A percentile compares a stretch with the other conserved stretches of the same genome.
Evolutionary conservation across 2,797 vertebrate species (phyloP).

Genomic region (Ispidina lecontei): DNA sequence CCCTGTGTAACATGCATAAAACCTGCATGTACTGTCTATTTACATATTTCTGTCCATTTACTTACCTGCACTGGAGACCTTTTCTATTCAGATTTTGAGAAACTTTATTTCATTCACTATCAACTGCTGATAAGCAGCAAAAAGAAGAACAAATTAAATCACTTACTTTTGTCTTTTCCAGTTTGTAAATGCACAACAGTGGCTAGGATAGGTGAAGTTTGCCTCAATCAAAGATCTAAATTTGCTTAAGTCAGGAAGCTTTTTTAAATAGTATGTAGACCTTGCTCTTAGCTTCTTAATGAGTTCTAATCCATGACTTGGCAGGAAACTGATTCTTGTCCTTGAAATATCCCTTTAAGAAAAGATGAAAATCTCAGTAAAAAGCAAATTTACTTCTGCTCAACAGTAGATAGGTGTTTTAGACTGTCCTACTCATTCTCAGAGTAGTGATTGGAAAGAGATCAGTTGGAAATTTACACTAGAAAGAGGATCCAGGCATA

Average conservation of each 20-base stretch:
- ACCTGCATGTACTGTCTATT: neutral
- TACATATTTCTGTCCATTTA: neutral
- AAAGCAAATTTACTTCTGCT: neutral
- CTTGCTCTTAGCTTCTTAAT: constrained; percentile 87
- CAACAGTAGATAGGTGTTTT: neutral
- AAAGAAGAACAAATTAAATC: neutral
- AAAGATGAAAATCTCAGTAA: constrained; percentile 44
- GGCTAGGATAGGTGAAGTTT: constrained; percentile 92
- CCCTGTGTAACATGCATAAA: neutral
- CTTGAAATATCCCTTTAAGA: constrained; percentile 90
- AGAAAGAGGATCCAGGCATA: neutral
- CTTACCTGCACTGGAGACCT: neutral
- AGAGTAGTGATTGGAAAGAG: neutral
- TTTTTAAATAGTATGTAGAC: constrained; percentile 88
- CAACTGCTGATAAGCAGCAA: neutral
- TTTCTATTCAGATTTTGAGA: neutral
- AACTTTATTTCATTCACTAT: constrained; percentile 18
- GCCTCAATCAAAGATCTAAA: constrained; percentile 86
- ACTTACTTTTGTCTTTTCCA: constrained; percentile 85
- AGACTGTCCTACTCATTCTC: neutral
- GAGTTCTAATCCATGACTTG: constrained; percentile 84
- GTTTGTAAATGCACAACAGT: constrained; percentile 94
- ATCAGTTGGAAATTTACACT: neutral
- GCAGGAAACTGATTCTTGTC: constrained; percentile 87
- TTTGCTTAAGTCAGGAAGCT: constrained; percentile 88